These are phyloP conservation scores for Acrocyrtus sp. DNA, from an alignment of 2,888 invertebrate genomes.

Conservation along the genomic window DNA sequence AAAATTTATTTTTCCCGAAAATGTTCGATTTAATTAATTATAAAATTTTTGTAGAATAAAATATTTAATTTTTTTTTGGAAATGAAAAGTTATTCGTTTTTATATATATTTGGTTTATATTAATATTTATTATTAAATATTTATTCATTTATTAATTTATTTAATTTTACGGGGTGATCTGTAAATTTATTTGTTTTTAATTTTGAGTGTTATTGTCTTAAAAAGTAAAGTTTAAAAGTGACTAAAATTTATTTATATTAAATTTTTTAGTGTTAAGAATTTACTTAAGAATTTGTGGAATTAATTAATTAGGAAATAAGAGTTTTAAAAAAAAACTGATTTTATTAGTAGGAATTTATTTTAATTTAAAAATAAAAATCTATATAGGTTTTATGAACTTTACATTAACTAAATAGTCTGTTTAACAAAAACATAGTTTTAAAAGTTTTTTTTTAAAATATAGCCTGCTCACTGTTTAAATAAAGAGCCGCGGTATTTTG, in stretches of 20 bases:
- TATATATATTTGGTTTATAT: conserved; percentile 7
- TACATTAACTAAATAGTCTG: conserved; percentile 73
- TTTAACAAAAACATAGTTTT: conserved; percentile 84
- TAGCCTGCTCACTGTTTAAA: conserved; percentile 78
- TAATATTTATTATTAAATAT: neutral
- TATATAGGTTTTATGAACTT: conserved; percentile 70
- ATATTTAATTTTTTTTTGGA: conserved; percentile 72
- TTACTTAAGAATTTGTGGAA: neutral
- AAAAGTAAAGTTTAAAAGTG: conserved; percentile 65
- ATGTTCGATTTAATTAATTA: conserved; percentile 72
- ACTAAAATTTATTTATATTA: conserved; percentile 20
- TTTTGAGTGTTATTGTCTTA: conserved; percentile 67
- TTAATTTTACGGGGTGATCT: conserved; percentile 65
- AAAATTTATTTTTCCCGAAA: conserved; percentile 71
- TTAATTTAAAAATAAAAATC: conserved; percentile 65
- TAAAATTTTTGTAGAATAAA: conserved; percentile 72
- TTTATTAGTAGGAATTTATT: conserved; percentile 63
- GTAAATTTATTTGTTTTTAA: conserved; percentile 66
- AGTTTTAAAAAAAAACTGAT: conserved; percentile 13
- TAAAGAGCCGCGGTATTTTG: conserved; percentile 83
- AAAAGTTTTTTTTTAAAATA: conserved; percentile 74
- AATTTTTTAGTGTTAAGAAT: conserved; percentile 1
- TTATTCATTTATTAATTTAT: neutral
- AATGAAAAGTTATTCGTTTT: conserved; percentile 73
- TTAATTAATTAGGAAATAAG: conserved; percentile 1